phyloP scores from a whole-genome alignment of 2,888 invertebrate species.

The Ephialtes manifestator region DNA sequence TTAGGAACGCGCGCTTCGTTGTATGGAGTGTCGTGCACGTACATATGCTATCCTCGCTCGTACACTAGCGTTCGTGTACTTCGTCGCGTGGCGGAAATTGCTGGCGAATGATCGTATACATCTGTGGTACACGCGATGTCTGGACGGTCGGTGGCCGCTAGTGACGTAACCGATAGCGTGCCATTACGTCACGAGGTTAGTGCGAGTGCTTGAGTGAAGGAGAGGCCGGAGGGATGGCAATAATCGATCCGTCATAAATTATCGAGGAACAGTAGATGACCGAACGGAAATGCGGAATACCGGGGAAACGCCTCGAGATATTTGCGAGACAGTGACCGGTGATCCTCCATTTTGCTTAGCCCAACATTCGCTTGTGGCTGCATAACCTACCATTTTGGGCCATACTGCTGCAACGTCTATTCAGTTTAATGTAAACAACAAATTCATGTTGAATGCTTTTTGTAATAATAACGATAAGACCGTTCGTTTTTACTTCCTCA shows the following conservation, averaged over 20 bases:
- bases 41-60: background rate
- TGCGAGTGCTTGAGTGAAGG: background rate
- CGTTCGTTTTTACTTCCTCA: too few species aligned
- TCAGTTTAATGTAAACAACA: background rate
- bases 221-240: constrained; percentile 18
- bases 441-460: background rate
- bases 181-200: constrained; percentile 65
- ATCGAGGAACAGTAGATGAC: constrained; percentile 52
- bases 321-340: constrained; percentile 27
- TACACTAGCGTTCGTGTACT: constrained; percentile 21
- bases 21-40: background rate
- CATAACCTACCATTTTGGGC: background rate
- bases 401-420: background rate
- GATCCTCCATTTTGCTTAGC: constrained; percentile 5
- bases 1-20: constrained; percentile 34
- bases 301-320: constrained; percentile 37
- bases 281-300: constrained; percentile 19
- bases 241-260: constrained; percentile 62
- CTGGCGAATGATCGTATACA: constrained; percentile 59
- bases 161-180: constrained; percentile 69
- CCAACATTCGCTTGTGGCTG: background rate
- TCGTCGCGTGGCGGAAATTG: constrained; percentile 70
- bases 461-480: background rate
- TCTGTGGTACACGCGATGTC: constrained; percentile 62
- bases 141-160: constrained; percentile 55